Percentiles rank a stretch among this genome's conserved stretches.
Evolutionary conservation across 2,888 invertebrate species (phyloP).

Genomic region (Eupithecia dodoneata): DNA sequence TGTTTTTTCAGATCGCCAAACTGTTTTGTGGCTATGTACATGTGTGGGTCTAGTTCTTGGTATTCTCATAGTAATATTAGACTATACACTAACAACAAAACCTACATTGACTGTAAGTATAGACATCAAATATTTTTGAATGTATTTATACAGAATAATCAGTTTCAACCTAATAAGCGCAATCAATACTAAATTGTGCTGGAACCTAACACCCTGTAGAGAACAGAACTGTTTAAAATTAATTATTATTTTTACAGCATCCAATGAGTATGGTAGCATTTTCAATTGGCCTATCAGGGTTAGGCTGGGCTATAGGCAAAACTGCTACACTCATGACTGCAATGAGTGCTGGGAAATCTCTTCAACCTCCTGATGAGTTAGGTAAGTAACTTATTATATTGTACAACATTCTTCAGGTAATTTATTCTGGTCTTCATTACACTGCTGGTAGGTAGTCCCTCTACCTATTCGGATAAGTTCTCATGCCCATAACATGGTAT

Average conservation of each 20-base stretch:
- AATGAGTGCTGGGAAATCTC: constrained; percentile 73
- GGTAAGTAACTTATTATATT: constrained; percentile 52
- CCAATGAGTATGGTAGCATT: constrained; percentile 89
- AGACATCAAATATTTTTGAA: not conserved
- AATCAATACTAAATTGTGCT: not conserved
- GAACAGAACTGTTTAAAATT: not conserved
- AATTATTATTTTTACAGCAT: constrained; percentile 81
- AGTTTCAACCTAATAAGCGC: not conserved
- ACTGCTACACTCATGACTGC: constrained; percentile 69
- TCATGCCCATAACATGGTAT: not conserved
- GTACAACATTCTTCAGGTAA: not conserved
- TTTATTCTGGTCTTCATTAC: not conserved
- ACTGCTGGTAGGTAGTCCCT: not conserved
- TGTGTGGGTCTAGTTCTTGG: constrained; percentile 89
- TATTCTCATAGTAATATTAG: constrained; percentile 87
- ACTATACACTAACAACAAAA: constrained; percentile 86
- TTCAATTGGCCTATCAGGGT: constrained; percentile 86
- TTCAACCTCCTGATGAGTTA: constrained; percentile 77
- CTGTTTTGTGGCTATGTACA: constrained; percentile 90
- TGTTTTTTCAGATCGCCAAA: constrained; percentile 85
- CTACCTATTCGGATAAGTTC: not conserved
- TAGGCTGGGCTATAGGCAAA: constrained; percentile 88
- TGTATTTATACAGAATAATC: not conserved
- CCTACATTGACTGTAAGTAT: constrained; percentile 86
- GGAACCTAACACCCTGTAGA: not conserved